These are phyloP conservation scores for Isoperla grammatica DNA, from an alignment of 2,888 invertebrate genomes.

Conservation along the genomic window DNA sequence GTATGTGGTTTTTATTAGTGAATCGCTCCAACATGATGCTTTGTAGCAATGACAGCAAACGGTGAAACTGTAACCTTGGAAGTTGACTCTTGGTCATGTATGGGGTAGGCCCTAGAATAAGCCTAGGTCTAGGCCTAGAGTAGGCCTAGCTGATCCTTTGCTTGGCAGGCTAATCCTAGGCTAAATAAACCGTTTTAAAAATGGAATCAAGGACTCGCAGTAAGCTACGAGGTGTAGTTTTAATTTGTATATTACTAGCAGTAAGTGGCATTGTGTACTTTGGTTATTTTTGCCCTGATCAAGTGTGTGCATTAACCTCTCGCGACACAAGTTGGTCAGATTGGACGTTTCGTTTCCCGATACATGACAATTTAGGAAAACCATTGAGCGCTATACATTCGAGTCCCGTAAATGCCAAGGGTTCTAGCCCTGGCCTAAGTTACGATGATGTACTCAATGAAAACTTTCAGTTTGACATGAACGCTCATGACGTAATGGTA, in stretches of 20 bases:
- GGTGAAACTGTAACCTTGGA: too few relatives aligned
- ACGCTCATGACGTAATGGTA: constrained; percentile 94
- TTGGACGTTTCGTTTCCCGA: constrained; percentile 36
- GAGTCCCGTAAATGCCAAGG: constrained; percentile 34
- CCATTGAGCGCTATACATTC: constrained; percentile 42
- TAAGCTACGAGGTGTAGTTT: constrained; percentile 66
- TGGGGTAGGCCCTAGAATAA: too few relatives aligned
- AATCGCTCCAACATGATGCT: too few relatives aligned
- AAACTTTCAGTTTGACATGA: constrained; percentile 83
- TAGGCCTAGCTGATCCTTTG: too few relatives aligned
- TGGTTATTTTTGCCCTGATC: constrained; percentile 85
- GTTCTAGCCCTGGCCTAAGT: constrained; percentile 55
- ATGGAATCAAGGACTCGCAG: constrained; percentile 74
- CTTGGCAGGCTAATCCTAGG: too few relatives aligned
- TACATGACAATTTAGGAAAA: constrained; percentile 50
- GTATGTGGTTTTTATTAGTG: too few relatives aligned
- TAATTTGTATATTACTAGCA: constrained; percentile 73
- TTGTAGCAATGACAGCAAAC: too few relatives aligned
- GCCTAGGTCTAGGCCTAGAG: too few relatives aligned
- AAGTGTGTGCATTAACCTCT: constrained; percentile 51
- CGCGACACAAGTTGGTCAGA: constrained; percentile 35
- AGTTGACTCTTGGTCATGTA: too few relatives aligned
- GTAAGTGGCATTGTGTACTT: constrained; percentile 83
- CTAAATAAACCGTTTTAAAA: not conserved
- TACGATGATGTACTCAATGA: constrained; percentile 84